These are phyloP conservation scores for Piezodorus guildinii DNA, from an alignment of 1,140 invertebrate species.

Conservation along the genomic window DNA sequence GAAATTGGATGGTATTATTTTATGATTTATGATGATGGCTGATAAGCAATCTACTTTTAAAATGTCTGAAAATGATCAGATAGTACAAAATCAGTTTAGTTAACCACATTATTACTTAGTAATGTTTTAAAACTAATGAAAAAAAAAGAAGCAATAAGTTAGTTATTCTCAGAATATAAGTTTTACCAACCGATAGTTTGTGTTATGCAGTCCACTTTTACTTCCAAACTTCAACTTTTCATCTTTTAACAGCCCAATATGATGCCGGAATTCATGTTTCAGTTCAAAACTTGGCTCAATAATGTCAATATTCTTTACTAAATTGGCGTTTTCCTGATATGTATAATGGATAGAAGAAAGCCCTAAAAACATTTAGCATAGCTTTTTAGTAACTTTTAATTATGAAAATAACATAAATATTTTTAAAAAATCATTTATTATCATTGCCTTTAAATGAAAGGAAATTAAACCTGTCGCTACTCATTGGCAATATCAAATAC, in stretches of 20 bases:
- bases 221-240: constrained; percentile 72
- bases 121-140: background rate
- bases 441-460: too few relatives aligned
- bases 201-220: constrained; percentile 71
- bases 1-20: too few relatives aligned
- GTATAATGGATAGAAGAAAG: constrained; percentile 77
- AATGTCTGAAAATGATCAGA: too few relatives aligned
- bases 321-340: constrained; percentile 71
- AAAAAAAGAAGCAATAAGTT: background rate
- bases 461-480: too few relatives aligned
- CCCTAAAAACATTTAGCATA: constrained; percentile 36
- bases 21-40: too few relatives aligned
- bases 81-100: too few relatives aligned
- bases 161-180: background rate
- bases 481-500: too few relatives aligned
- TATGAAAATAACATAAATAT: too few relatives aligned
- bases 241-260: constrained; percentile 77
- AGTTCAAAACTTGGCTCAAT: constrained; percentile 76
- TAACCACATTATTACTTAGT: too few relatives aligned
- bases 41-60: too few relatives aligned
- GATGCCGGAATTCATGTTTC: constrained; percentile 79
- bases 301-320: constrained; percentile 75
- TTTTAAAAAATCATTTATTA: too few relatives aligned
- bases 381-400: too few relatives aligned
- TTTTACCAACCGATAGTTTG: constrained; percentile 49